Conservation (phyloP, 2,888 invertebrate genomes). For the Miltochrista miniata region DNA sequence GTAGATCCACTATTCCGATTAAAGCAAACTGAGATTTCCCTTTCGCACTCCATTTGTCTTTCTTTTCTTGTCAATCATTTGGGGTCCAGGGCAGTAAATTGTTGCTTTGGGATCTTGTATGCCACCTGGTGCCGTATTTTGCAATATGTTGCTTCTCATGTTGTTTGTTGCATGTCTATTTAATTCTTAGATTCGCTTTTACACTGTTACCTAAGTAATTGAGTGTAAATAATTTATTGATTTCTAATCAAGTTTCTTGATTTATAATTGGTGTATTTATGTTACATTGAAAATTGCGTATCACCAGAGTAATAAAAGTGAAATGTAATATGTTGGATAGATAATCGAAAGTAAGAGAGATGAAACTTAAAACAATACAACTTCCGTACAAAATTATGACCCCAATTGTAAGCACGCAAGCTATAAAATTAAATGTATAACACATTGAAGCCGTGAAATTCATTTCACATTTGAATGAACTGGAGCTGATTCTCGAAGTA, state of each 20-base stretch:
- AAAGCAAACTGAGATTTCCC: too few relatives aligned
- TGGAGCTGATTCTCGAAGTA: slow-evolving; percentile 9
- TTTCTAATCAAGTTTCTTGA: neutral
- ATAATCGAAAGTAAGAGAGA: slow-evolving; percentile 27
- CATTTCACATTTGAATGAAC: slow-evolving; percentile 21
- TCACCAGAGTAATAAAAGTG: slow-evolving; percentile 23
- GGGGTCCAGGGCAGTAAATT: too few relatives aligned
- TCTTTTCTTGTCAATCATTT: too few relatives aligned
- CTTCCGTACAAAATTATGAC: slow-evolving; percentile 25
- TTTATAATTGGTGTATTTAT: neutral
- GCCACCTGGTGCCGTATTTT: too few relatives aligned
- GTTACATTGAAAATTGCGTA: neutral
- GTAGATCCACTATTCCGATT: too few relatives aligned
- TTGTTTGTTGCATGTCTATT: too few relatives aligned
- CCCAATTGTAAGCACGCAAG: slow-evolving; percentile 24
- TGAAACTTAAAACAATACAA: slow-evolving; percentile 19
- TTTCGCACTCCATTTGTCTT: too few relatives aligned
- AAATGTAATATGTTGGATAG: slow-evolving; percentile 17
- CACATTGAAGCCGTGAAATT: slow-evolving; percentile 27
- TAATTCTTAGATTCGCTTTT: too few relatives aligned
- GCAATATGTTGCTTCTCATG: too few relatives aligned
- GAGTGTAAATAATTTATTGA: neutral
- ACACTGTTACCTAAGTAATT: too few relatives aligned
- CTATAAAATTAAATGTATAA: slow-evolving; percentile 26
- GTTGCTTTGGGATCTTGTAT: too few relatives aligned